Percentiles rank a stretch among this genome's conserved stretches.
These are phyloP conservation scores for Notechis scutatus DNA, from an alignment of 2,113 vertebrate genomes.

Conservation along the genomic window DNA sequence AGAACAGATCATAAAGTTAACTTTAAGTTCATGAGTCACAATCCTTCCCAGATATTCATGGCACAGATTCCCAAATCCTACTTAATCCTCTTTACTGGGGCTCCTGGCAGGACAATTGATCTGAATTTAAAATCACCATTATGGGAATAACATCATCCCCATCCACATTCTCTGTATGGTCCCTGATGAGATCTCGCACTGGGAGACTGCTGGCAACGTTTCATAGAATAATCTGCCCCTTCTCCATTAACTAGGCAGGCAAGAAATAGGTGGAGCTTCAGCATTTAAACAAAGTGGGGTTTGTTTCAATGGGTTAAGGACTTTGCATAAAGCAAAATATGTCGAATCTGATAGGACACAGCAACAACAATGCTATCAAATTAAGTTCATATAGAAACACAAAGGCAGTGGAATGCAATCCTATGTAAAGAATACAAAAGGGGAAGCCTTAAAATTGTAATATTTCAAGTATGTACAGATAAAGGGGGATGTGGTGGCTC, in stretches of 20 bases:
- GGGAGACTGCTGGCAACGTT: neutral
- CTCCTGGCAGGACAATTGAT: neutral
- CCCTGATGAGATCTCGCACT: neutral
- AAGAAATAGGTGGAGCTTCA: neutral
- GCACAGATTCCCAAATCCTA: neutral
- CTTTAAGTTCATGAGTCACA: neutral
- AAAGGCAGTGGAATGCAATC: neutral
- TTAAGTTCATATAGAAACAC: neutral
- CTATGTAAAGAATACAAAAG: neutral
- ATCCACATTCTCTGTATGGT: neutral
- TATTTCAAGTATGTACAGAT: neutral
- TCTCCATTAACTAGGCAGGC: neutral
- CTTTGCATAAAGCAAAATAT: neutral
- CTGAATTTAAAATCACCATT: neutral
- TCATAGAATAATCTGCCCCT: neutral
- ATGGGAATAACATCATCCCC: neutral
- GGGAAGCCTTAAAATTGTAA: neutral
- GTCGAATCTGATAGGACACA: neutral
- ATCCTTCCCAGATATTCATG: neutral
- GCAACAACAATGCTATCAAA: neutral
- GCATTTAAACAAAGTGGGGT: neutral
- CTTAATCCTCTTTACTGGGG: neutral
- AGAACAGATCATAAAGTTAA: neutral
- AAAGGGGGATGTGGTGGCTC: neutral
- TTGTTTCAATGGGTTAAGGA: neutral